Evolutionary conservation across 2,113 vertebrate genomes (phyloP).

Genomic region (Sinosuthora webbiana): DNA sequence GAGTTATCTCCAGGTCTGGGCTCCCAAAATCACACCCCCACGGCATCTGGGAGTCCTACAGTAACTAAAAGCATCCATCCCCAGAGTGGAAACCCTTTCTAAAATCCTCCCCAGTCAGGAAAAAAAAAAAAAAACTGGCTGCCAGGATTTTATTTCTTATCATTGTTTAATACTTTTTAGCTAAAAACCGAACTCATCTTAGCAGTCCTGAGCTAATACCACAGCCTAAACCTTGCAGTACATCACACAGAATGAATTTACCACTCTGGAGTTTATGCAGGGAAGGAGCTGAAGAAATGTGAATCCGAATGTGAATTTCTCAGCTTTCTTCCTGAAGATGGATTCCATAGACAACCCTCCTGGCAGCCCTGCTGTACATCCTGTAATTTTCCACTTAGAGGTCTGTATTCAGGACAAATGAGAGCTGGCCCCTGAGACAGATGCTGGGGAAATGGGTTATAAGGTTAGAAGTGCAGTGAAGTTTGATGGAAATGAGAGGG

Average conservation of each 20-base stretch:
- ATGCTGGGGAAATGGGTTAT: not conserved
- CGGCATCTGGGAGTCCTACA: not conserved
- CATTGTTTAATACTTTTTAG: not conserved
- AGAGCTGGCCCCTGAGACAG: not conserved
- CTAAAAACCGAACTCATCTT: not conserved
- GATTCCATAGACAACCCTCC: not conserved
- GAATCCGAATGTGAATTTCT: constrained; percentile 1
- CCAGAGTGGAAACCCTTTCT: not conserved
- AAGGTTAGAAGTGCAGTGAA: not conserved
- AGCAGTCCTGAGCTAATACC: not conserved
- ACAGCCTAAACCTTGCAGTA: not conserved
- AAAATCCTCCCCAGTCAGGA: not conserved
- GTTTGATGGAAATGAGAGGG: not conserved
- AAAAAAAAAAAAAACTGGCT: too few species aligned
- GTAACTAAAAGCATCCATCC: not conserved
- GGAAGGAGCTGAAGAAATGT: not conserved
- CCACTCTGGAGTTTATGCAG: not conserved
- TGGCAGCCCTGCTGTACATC: not conserved
- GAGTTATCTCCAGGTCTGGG: not conserved
- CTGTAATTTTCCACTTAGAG: not conserved
- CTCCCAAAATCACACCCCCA: not conserved
- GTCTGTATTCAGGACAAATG: not conserved
- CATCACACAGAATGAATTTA: not conserved
- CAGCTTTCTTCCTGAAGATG: not conserved
- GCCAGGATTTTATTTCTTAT: not conserved